These are phyloP conservation scores for Diorhabda carinulata DNA, from an alignment of 1,140 invertebrate genomes.

Conservation along the genomic window DNA sequence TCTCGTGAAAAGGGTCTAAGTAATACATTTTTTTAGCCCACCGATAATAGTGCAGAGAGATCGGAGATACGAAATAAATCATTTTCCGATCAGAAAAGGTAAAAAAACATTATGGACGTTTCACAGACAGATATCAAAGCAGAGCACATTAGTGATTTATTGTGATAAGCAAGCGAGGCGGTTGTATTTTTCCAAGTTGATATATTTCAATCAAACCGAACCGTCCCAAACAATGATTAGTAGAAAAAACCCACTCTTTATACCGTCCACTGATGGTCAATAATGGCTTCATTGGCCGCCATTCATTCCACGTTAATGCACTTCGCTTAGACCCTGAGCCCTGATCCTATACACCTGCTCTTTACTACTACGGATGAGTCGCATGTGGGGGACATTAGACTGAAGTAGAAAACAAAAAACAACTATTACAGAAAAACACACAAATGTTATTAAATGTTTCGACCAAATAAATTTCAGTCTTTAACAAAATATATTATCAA, in stretches of 20 bases:
- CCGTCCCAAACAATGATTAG: constrained; percentile 42
- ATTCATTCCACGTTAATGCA: constrained; percentile 38
- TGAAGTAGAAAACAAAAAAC: no score
- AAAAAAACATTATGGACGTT: constrained; percentile 30
- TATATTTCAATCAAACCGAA: constrained; percentile 43
- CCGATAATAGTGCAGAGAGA: constrained; percentile 18
- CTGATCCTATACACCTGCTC: not conserved
- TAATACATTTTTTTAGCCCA: constrained; percentile 9
- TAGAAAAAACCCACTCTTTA: constrained; percentile 41
- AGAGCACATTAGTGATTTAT: constrained; percentile 40
- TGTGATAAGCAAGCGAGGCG: constrained; percentile 40
- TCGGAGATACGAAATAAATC: constrained; percentile 36
- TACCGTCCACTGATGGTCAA: constrained; percentile 36
- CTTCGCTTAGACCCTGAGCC: constrained; percentile 15
- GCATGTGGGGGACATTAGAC: no score
- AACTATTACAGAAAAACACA: no score
- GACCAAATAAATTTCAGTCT: no score
- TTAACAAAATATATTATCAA: no score
- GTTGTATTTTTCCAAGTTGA: constrained; percentile 39
- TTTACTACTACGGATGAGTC: not conserved
- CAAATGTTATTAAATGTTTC: no score
- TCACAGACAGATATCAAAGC: constrained; percentile 37
- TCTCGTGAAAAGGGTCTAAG: constrained; percentile 16
- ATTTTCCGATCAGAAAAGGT: constrained; percentile 36
- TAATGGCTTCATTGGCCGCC: constrained; percentile 40